Base-by-base conservation (phyloP, 2,797 vertebrate genomes). In the Sebastes alutus region DNA sequence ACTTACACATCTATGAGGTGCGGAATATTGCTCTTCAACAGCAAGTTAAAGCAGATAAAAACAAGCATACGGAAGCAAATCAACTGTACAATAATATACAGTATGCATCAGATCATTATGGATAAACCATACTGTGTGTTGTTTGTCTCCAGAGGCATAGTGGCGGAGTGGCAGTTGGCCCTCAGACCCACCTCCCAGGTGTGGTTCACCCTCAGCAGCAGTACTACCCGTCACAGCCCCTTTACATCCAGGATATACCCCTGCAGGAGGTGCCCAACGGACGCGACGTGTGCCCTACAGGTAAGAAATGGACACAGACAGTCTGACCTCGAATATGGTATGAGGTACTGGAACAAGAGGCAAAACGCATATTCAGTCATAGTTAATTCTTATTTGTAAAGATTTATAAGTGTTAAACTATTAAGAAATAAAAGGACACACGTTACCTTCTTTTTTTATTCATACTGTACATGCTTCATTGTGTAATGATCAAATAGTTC, bases 181-280 rank as follows among this genome's bases (percentile, higher is more conserved):
- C 96, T 78, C 97, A 97, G 58, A 93, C 91, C 81, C 96, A 95
- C 78, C 93, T 94, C 77, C 94, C 95, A 7, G 97, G 91, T 0
- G 95, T 94, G 79, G 96, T 96, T 66, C 93, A 97, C 93, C 94
- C 93, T 75, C 78, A 90, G 82, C 76, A 89, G 74, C 95, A 97
- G 92, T 92, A 85, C 80, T 97, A 95, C 90, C 97, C 93, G 2
- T 96, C 96, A 20, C 94, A 97, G 93, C 89, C 90, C 0, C 90
- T 95, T 77, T 97, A 96, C 76, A 92, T 94, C 0, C 96, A 97
- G 1, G 97, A 99, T 58, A 92, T 95, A 3, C 92, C 97, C 54
- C 96, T 97, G 29, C 98, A 99, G 93, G 98, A 99, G 94, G 98
- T 99, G 7, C 98, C 98, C 61, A 98, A 97, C 0, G 97, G 97